These are phyloP conservation scores for Latrodectus geometricus DNA, from an alignment of 1,140 invertebrate species.

Conservation along the genomic window DNA sequence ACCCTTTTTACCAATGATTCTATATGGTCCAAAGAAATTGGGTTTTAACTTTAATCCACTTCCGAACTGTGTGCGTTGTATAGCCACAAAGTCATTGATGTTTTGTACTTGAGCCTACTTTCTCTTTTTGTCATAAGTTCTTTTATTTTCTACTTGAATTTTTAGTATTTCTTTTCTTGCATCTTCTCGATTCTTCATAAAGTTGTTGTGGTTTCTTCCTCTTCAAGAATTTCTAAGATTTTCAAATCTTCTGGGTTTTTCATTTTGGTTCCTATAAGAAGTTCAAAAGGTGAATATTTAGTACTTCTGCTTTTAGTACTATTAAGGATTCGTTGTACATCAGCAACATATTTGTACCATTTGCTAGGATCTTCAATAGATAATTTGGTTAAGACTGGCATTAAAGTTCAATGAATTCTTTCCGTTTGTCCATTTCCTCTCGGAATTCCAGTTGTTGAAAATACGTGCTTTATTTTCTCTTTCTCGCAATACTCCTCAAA, in stretches of 20 bases:
- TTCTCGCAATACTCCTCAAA: conserved; percentile 40
- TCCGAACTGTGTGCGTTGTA: neutral
- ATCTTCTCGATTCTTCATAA: no score
- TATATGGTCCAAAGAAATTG: conserved; percentile 3
- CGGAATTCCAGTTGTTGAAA: conserved; percentile 23
- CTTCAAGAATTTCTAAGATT: neutral
- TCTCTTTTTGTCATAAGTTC: neutral
- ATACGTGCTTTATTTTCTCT: conserved; percentile 61
- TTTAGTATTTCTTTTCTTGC: neutral
- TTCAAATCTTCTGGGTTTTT: no score
- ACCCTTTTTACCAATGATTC: no score
- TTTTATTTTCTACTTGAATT: neutral
- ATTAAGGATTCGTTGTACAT: no score
- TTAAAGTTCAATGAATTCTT: no score
- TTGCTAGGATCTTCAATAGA: no score
- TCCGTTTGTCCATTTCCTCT: no score
- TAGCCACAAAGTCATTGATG: neutral
- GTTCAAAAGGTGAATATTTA: no score
- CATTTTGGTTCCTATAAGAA: no score
- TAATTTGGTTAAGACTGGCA: no score
- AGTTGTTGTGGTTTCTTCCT: neutral
- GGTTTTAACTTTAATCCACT: neutral
- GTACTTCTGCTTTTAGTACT: no score
- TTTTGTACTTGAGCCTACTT: neutral
- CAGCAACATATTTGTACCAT: no score